Evolutionary conservation across 2,113 vertebrate species (phyloP), one percentile per base, ranked within the genome.

Genomic region (Cryptotis parvus): DNA sequence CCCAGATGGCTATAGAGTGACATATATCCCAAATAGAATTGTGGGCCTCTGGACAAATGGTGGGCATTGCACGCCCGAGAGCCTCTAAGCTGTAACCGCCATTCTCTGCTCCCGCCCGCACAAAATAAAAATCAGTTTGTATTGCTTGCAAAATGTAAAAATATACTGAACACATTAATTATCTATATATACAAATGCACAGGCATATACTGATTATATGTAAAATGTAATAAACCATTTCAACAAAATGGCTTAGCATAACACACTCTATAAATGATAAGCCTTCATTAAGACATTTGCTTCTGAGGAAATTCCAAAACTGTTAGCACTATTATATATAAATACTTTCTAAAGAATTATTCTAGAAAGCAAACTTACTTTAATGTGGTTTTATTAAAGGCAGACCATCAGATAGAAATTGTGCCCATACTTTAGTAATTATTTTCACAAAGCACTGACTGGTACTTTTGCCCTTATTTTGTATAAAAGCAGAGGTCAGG

Each of bases 291-390:
- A 77, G 55, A 61, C 2, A 31, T 39, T 75, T 91, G 52, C 37
- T 90, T 88, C 45, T 88, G 31, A 90, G 41, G 55, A 4, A 83
- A 80, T 84, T 35, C 18, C 92, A 70, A 90, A 92, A 84, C 24
- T 72, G 22, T 72, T 24, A 5, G 77, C 41, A 76, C 18, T 8
- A 35, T 31, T 12, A 37, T 27, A 22, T 24, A 72, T 12, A 84
- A 39, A 52, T 74, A 55, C 76, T 68, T 55, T 86, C 74, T 76
- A 65, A 84, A 92, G 20, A 81, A 80, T 58, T 16, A n/a, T 43
- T 91, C 70, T 89, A 37, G 41, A 63, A 81, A 92, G 33, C 33
- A 84, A 89, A 68, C 10, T 37, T 1, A 68, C 16, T 68, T 72
- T 65, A 84, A 58, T 76, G 69, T 37, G 45, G 4, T 14, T 24